Evolutionary conservation across 2,888 invertebrate species (phyloP), one percentile per base, ranked within the genome.

Genomic region (Agonum fuliginosum): DNA sequence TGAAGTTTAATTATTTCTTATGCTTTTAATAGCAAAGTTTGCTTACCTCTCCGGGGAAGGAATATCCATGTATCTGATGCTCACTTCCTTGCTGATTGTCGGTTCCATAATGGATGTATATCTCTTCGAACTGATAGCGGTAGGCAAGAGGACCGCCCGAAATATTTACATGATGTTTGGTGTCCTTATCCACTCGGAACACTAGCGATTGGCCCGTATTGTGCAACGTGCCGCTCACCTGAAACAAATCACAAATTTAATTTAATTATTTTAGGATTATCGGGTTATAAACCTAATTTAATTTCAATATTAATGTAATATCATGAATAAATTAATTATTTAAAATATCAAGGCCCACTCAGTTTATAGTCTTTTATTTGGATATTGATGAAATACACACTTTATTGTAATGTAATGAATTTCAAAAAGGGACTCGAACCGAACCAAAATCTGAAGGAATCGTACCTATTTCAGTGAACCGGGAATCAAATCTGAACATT

Each of bases 1-100:
- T 34, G 8, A 6, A 6, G 4, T 34, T 4, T 34, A 6, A 4
- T 34, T 6, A 34, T 34, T 34, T 34, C 4, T 34, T 34, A 34
- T 34, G 8, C 8, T 34, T 34, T 34, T 4, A 34, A 34, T 6
- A 34, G 5, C 4, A 34, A 34, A 6, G 34, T 4, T 34, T 34
- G 87, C 91, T 91, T 85, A 99, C 98, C 93, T 99, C 99, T 77
- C 97, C 98, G 22, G 99, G 98, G 87, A 99, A 99, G 48, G 96
- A 93, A 83, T 97, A 95, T 80, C 97, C 96, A 83, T 97, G 96
- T 81, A 99, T 95, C 83, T 93, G 94, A 87, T 99, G 99, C 86
- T 99, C 99, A 0, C 98, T 99, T 12, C 99, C 99, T 81, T 94
- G 91, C 81, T 92, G 92, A 84, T 98, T 95, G 81, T 94, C 94